Percentiles rank a stretch among this genome's conserved stretches.
These are phyloP conservation scores for Crocidura indochinensis DNA, from an alignment of 2,797 vertebrate species.

Conservation along the genomic window DNA sequence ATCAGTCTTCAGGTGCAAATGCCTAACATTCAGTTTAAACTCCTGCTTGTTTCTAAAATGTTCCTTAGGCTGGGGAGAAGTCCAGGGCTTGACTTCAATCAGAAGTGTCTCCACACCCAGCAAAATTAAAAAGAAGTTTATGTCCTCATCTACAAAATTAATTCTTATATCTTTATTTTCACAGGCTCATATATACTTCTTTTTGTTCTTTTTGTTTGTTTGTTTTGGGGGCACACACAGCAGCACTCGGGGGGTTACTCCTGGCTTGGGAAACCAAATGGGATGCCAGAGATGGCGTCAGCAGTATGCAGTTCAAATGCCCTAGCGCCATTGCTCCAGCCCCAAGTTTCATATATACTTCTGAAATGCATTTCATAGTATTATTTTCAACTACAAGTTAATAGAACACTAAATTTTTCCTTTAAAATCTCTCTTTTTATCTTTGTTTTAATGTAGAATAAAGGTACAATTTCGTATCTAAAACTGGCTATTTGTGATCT, in stretches of 20 bases:
- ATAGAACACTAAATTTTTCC: not conserved
- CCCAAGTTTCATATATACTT: not conserved
- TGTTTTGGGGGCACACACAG: too few relatives aligned
- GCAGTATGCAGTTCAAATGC: too few relatives aligned
- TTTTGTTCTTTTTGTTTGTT: too few relatives aligned
- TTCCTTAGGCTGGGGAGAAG: too few relatives aligned
- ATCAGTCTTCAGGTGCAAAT: not conserved
- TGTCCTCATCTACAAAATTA: not conserved
- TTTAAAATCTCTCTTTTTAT: constrained; percentile 28
- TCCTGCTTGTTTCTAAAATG: not conserved
- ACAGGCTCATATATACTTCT: not conserved
- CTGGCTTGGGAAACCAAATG: too few relatives aligned
- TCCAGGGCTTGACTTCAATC: too few relatives aligned
- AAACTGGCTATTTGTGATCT: not conserved
- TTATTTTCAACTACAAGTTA: not conserved
- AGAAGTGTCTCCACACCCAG: too few relatives aligned
- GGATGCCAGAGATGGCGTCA: too few relatives aligned
- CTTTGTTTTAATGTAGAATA: not conserved
- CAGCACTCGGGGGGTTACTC: too few relatives aligned
- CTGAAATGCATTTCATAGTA: too few relatives aligned
- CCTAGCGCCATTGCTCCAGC: too few relatives aligned
- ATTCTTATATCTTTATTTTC: not conserved
- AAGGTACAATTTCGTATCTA: constrained; percentile 14
- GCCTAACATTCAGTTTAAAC: not conserved
- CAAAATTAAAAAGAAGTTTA: too few relatives aligned